phyloP scores from a whole-genome alignment of 2,113 vertebrate species.

The Pomatorhinus ruficollis region DNA sequence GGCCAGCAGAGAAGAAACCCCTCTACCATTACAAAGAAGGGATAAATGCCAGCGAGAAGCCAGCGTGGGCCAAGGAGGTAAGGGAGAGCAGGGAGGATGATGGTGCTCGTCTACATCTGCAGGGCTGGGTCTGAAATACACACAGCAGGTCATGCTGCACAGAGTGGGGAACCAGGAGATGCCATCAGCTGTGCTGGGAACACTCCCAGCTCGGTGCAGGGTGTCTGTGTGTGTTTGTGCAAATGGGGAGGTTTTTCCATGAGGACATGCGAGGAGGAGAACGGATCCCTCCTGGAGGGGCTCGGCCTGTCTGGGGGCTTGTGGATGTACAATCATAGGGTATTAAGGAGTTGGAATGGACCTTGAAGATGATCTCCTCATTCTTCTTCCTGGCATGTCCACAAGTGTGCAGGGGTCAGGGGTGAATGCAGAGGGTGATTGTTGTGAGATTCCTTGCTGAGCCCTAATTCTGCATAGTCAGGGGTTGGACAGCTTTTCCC shows the following conservation, averaged over 20 bases:
- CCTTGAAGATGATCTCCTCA: background rate
- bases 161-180: background rate
- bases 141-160: background rate
- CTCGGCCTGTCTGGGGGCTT: background rate
- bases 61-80: conserved; percentile 98
- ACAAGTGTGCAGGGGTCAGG: background rate
- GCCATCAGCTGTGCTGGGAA: background rate
- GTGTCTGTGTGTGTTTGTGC: background rate
- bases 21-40: conserved; percentile 98
- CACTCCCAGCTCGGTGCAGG: background rate
- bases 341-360: background rate
- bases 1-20: conserved; percentile 91
- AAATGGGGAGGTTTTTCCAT: background rate
- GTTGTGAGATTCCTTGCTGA: background rate
- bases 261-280: background rate
- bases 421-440: background rate
- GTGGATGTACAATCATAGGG: rapidly evolving
- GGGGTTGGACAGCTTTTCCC: background rate
- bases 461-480: background rate
- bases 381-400: background rate
- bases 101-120: rapidly evolving
- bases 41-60: conserved; percentile 92
- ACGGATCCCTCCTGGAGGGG: background rate
- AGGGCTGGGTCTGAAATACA: background rate
- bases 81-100: background rate